Evolutionary conservation across 1,140 invertebrate species (phyloP).

Genomic region (Drosophila parvula): DNA sequence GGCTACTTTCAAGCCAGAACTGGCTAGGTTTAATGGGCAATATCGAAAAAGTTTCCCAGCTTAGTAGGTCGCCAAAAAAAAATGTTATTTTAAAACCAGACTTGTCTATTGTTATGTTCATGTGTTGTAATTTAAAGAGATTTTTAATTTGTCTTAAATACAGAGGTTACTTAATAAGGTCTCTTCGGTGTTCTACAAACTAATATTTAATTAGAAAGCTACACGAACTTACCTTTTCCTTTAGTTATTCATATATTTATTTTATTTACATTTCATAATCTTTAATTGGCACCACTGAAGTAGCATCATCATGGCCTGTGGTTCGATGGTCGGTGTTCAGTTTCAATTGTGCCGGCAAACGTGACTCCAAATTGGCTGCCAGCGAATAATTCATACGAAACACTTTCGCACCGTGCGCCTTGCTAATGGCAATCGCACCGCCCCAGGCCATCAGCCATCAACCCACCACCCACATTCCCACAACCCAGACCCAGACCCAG

Average conservation of each 20-base stretch:
- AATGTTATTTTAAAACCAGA: too few species aligned
- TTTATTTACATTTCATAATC: background rate
- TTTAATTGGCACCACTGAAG: constrained; percentile 37
- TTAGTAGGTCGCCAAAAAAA: too few species aligned
- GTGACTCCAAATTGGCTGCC: constrained; percentile 79
- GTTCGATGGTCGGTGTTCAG: constrained; percentile 57
- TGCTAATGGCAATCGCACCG: constrained; percentile 72
- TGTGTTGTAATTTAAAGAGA: too few species aligned
- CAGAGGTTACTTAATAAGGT: background rate
- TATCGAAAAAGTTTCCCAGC: too few species aligned
- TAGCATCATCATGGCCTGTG: constrained; percentile 17
- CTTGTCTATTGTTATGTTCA: too few species aligned
- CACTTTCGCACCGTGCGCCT: constrained; percentile 77
- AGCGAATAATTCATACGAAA: constrained; percentile 81
- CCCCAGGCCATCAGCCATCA: constrained; percentile 3
- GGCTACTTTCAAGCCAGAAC: constrained; percentile 1
- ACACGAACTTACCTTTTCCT: background rate
- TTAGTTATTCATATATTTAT: background rate
- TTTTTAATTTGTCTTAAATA: too few species aligned
- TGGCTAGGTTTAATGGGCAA: background rate
- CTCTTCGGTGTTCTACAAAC: background rate
- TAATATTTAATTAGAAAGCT: background rate
- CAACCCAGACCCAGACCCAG: background rate
- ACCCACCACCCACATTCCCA: background rate
- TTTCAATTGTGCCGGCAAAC: constrained; percentile 81